Conservation (phyloP, 64 coral and sea anemone species). For the Montipora foliosa region DNA sequence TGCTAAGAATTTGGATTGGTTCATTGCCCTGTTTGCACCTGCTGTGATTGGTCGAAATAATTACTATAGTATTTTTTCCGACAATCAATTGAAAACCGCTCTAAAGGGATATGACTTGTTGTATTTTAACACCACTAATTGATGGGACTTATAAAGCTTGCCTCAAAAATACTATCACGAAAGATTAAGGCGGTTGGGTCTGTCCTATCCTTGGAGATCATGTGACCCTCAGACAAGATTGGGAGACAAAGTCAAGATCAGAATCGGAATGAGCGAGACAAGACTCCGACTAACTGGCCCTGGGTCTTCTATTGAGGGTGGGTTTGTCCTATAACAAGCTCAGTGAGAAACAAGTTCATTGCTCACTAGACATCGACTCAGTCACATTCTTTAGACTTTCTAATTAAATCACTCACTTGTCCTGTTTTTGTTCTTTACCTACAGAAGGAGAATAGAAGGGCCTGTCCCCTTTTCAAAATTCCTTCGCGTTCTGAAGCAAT, state of each 20-base stretch:
- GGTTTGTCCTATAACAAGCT: background rate
- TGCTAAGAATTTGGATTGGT: no score
- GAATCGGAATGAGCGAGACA: no score
- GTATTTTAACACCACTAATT: no score
- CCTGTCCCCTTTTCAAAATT: constrained; percentile 77
- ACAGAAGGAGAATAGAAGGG: constrained; percentile 26
- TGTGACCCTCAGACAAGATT: no score
- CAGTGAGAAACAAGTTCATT: background rate
- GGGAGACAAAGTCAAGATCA: no score
- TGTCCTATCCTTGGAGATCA: background rate
- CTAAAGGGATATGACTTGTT: no score
- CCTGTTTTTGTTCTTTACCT: background rate
- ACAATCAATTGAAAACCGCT: no score
- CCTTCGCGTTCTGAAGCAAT: constrained; percentile 53
- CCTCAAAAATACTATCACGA: background rate
- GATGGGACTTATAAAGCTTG: background rate
- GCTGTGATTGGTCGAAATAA: no score
- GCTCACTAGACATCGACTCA: background rate
- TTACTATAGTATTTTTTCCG: no score
- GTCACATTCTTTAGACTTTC: background rate
- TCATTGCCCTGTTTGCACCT: no score
- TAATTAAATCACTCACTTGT: background rate
- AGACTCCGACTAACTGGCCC: no score
- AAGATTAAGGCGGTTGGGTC: background rate
- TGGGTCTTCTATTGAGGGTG: no score